A percentile compares a stretch with the other conserved stretches of the same genome.
Evolutionary conservation across 2,797 vertebrate species (phyloP).

Genomic region (Schizothorax lantsangensis): DNA sequence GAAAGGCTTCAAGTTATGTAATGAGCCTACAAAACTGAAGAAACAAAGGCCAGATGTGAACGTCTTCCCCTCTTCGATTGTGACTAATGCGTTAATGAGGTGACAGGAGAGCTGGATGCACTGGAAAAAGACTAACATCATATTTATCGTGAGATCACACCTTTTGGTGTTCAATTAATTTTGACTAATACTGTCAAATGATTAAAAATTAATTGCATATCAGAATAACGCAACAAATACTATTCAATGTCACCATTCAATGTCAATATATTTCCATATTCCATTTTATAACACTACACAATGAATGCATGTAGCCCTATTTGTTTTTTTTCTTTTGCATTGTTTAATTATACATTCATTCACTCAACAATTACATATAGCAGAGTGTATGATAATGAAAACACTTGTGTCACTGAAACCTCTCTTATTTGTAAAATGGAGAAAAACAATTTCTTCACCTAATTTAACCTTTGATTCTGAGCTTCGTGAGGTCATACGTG

Average conservation of each 20-base stretch:
- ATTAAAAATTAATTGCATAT: not conserved
- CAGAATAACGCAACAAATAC: not conserved
- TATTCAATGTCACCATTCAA: not conserved
- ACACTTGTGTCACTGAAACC: not conserved
- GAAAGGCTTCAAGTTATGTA: constrained; percentile 43
- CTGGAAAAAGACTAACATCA: constrained; percentile 38
- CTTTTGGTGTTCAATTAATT: constrained; percentile 39
- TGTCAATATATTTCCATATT: not conserved
- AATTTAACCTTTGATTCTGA: constrained; percentile 41
- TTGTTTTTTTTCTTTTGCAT: not conserved
- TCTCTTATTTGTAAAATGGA: not conserved
- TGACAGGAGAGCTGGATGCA: constrained; percentile 52
- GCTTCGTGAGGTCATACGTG: constrained; percentile 39
- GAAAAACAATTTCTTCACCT: constrained; percentile 16
- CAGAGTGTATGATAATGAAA: not conserved
- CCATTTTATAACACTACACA: not conserved
- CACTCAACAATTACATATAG: not conserved
- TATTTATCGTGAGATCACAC: constrained; percentile 13
- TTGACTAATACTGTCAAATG: constrained; percentile 9
- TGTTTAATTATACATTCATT: not conserved
- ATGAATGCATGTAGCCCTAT: not conserved
- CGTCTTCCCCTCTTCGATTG: constrained; percentile 38
- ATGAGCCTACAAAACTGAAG: constrained; percentile 16
- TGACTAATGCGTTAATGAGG: constrained; percentile 43
- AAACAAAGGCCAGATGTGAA: constrained; percentile 44